Evolutionary conservation across 2,888 invertebrate species (phyloP).

Genomic region (Thyatira batis): DNA sequence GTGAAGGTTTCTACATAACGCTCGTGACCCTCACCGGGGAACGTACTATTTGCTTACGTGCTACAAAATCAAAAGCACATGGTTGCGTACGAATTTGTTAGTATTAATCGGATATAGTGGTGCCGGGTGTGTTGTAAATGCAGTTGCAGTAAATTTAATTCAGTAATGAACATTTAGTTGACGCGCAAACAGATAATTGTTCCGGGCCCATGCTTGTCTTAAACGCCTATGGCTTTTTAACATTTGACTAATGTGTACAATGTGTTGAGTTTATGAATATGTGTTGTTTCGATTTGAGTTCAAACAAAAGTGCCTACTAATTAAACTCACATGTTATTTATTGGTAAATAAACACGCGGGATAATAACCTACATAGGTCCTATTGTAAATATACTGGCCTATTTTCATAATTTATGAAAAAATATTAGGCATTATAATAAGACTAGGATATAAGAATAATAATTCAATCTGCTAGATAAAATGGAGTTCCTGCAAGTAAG

Average conservation of each 20-base stretch:
- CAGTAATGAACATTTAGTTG: neutral
- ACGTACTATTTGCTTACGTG: constrained; percentile 33
- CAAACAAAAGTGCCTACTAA: neutral
- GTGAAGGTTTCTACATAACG: constrained; percentile 73
- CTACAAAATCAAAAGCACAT: constrained; percentile 51
- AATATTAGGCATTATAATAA: no score
- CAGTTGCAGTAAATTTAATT: neutral
- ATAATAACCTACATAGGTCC: constrained; percentile 47
- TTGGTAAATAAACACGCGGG: constrained; percentile 51
- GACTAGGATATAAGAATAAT: constrained; percentile 28
- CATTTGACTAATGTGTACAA: no score
- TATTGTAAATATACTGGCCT: constrained; percentile 14
- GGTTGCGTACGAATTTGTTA: constrained; percentile 27
- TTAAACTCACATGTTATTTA: constrained; percentile 19
- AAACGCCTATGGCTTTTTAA: neutral
- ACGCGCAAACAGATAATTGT: neutral
- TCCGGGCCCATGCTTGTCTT: neutral
- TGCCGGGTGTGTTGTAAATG: neutral
- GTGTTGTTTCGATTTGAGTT: neutral
- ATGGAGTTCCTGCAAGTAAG: constrained; percentile 51
- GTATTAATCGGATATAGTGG: constrained; percentile 14
- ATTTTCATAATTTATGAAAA: no score
- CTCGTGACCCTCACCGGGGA: constrained; percentile 71
- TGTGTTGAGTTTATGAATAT: neutral
- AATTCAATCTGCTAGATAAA: constrained; percentile 33